phyloP scores from a whole-genome alignment of 2,797 vertebrate genomes.

The Megaceryle alcyon region DNA sequence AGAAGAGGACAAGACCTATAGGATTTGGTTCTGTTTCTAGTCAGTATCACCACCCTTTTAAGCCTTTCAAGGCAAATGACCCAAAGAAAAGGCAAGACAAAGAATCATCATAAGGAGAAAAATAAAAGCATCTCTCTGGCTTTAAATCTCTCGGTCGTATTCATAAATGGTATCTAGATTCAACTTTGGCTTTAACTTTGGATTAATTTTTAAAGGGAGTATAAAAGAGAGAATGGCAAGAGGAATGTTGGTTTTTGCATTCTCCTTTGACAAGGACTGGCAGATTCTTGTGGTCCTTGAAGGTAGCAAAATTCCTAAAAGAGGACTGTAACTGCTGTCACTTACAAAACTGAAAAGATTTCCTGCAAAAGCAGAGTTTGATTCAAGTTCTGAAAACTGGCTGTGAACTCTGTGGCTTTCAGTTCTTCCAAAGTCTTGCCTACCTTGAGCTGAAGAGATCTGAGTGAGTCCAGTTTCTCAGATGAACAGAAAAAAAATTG shows the following conservation, averaged over 20 bases:
- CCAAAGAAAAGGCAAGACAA: background rate
- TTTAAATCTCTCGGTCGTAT: background rate
- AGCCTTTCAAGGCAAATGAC: background rate
- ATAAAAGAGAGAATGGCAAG: background rate
- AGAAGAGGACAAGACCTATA: background rate
- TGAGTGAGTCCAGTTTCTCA: background rate
- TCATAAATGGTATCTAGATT: background rate
- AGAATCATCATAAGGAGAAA: background rate
- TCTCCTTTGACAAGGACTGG: background rate
- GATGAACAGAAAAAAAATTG: slow-evolving; percentile 2
- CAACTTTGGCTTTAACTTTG: background rate
- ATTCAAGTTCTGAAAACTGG: slow-evolving; percentile 7
- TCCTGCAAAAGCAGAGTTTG: background rate
- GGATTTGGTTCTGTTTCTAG: background rate
- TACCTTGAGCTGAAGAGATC: slow-evolving; percentile 8
- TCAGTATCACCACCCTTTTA: background rate
- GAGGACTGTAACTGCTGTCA: background rate
- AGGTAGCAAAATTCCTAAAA: background rate
- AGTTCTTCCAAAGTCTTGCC: background rate
- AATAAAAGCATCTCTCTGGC: background rate
- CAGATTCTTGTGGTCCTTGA: background rate
- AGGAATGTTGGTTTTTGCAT: background rate
- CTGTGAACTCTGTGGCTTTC: background rate
- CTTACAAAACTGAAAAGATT: background rate
- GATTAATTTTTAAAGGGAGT: background rate